phyloP scores from a whole-genome alignment of 2,888 invertebrate genomes.

The Eupithecia inturbata region DNA sequence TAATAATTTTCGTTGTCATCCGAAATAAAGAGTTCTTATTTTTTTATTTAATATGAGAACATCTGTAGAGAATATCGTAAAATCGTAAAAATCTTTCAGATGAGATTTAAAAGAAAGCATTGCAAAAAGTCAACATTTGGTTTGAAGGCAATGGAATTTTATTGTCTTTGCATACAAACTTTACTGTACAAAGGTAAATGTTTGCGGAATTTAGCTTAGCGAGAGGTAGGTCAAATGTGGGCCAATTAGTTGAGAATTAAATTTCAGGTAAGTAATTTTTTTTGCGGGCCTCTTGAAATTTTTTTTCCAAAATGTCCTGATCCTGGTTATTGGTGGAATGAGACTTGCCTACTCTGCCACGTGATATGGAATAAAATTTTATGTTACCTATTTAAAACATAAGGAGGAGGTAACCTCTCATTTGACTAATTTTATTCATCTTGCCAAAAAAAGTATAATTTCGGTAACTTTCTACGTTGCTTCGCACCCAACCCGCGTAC shows the following conservation, averaged over 20 bases:
- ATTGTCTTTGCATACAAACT: neutral
- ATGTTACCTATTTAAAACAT: neutral
- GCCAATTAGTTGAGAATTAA: neutral
- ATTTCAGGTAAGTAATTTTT: neutral
- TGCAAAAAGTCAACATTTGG: neutral
- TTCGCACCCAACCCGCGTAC: conserved; percentile 60
- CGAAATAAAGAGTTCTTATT: too few species aligned
- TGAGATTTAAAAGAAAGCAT: neutral
- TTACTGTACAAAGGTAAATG: neutral
- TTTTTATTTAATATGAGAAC: too few species aligned
- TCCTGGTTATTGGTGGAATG: too few species aligned
- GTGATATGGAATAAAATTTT: too few species aligned
- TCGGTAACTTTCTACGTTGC: conserved; percentile 1
- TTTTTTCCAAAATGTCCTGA: too few species aligned
- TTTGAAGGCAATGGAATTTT: neutral
- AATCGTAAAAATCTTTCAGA: neutral
- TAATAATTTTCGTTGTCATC: too few species aligned
- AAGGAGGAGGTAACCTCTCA: neutral
- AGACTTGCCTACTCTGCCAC: too few species aligned
- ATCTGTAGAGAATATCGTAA: neutral
- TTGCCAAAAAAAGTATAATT: neutral
- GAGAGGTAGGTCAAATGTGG: neutral
- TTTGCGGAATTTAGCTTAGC: neutral
- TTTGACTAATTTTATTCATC: neutral
- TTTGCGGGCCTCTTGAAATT: too few species aligned